These are phyloP conservation scores for Sthenelais limicola DNA, from an alignment of 2,888 invertebrate genomes.

Conservation along the genomic window DNA sequence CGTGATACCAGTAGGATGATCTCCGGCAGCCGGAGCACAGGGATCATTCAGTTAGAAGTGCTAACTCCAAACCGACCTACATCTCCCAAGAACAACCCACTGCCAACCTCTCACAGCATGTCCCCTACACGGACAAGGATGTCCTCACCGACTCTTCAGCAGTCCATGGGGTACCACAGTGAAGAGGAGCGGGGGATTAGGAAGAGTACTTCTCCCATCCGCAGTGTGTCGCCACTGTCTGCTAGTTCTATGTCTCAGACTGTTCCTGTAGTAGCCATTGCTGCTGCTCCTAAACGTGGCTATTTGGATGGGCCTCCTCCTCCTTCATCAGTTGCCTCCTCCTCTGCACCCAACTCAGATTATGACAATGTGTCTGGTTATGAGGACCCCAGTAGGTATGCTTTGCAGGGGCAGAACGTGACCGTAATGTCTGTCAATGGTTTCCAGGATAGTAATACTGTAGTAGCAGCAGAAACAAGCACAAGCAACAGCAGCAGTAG, in stretches of 20 bases:
- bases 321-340: too few species aligned
- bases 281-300: too few species aligned
- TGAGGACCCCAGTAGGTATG: too few species aligned
- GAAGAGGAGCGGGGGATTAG: too few species aligned
- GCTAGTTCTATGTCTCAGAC: too few species aligned
- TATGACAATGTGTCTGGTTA: constrained; percentile 15
- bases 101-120: constrained; percentile 9
- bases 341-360: constrained; percentile 7
- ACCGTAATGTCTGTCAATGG: constrained; percentile 4
- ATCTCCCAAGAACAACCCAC: neutral
- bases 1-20: neutral
- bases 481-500: too few species aligned
- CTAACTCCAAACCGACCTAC: neutral
- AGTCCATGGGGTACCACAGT: too few species aligned
- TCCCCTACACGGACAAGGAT: neutral
- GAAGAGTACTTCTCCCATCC: too few species aligned
- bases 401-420: constrained; percentile 13
- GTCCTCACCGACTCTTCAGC: neutral
- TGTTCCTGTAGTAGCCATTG: too few species aligned
- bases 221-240: too few species aligned
- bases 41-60: constrained; percentile 12
- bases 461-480: too few species aligned
- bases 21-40: neutral
- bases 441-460: neutral
- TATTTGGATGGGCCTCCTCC: too few species aligned